A percentile compares a stretch with the other conserved stretches of the same genome.
Conservation (phyloP, 2,888 invertebrate genomes). For the Sinelater perroti region DNA sequence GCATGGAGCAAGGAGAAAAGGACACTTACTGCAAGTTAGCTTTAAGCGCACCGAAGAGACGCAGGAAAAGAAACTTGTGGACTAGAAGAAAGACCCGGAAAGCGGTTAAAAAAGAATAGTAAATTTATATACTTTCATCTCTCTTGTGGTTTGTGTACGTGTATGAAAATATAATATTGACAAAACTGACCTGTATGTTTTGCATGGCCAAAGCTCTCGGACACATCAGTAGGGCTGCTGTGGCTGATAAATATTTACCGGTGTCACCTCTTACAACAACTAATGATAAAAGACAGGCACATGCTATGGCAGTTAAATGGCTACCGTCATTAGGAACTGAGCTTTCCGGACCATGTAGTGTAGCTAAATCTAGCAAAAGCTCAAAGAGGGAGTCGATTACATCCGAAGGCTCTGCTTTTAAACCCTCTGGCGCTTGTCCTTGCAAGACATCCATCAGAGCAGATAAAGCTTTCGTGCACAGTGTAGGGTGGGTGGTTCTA, state of each 20-base stretch:
- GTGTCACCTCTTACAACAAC: conserved; percentile 94
- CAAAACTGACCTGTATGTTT: conserved; percentile 73
- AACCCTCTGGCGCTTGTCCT: conserved; percentile 86
- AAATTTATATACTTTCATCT: too few relatives aligned
- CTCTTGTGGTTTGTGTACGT: too few relatives aligned
- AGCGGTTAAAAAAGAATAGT: too few relatives aligned
- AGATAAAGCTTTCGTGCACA: conserved; percentile 88
- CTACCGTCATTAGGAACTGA: conserved; percentile 70
- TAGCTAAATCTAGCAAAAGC: conserved; percentile 83
- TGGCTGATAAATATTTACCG: conserved; percentile 86
- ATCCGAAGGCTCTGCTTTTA: conserved; percentile 81
- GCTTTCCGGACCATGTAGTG: conserved; percentile 70
- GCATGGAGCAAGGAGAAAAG: background rate
- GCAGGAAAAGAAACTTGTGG: background rate
- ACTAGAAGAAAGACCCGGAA: conserved; percentile 13
- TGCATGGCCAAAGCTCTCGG: conserved; percentile 79
- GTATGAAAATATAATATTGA: conserved; percentile 5
- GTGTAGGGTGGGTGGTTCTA: conserved; percentile 78
- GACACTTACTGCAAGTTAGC: background rate
- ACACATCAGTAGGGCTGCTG: conserved; percentile 88
- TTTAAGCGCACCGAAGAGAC: background rate
- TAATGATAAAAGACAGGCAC: conserved; percentile 89
- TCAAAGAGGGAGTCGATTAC: conserved; percentile 83
- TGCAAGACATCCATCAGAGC: conserved; percentile 92
- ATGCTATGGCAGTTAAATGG: conserved; percentile 85